Evolutionary conservation across 2,113 vertebrate species (phyloP).

Genomic region (Siphamia tubifer): DNA sequence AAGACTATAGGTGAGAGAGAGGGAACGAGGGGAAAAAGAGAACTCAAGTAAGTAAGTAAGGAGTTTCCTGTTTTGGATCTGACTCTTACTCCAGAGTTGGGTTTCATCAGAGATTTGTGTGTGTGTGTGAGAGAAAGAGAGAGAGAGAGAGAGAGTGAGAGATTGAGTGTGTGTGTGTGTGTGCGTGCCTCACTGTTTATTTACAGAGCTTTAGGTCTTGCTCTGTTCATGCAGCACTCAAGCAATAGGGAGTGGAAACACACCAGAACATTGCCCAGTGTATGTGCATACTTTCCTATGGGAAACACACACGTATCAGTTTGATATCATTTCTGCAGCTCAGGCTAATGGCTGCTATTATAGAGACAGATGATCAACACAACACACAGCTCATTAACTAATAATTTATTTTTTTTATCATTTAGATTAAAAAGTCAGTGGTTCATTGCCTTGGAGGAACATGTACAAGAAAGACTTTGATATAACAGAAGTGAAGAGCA

Average conservation of each 20-base stretch:
- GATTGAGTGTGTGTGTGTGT: conserved; percentile 16
- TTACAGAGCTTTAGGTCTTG: conserved; percentile 61
- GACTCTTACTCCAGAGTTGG: conserved; percentile 38
- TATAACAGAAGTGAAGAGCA: conserved; percentile 48
- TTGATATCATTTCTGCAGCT: conserved; percentile 24
- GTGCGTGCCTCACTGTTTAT: conserved; percentile 58
- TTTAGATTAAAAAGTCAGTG: conserved; percentile 82
- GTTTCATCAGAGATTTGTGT: conserved; percentile 55
- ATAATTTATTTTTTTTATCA: conserved; percentile 81
- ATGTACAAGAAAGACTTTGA: conserved; percentile 71
- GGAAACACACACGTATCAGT: conserved; percentile 25
- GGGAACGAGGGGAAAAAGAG: neutral
- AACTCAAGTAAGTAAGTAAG: conserved; percentile 2
- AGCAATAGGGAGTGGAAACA: conserved; percentile 59
- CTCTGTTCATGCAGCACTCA: conserved; percentile 23
- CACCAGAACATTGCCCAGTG: conserved; percentile 8
- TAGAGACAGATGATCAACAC: conserved; percentile 54
- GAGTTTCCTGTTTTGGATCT: conserved; percentile 58
- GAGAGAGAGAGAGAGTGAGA: too few relatives aligned
- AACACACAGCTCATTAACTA: conserved; percentile 73
- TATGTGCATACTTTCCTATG: conserved; percentile 30
- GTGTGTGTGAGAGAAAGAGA: too few relatives aligned
- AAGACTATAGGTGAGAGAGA: conserved; percentile 30
- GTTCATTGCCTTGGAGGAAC: conserved; percentile 74
- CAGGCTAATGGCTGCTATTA: conserved; percentile 19